phyloP scores from a whole-genome alignment of 2,797 vertebrate species.

The Sebastes goodei region DNA sequence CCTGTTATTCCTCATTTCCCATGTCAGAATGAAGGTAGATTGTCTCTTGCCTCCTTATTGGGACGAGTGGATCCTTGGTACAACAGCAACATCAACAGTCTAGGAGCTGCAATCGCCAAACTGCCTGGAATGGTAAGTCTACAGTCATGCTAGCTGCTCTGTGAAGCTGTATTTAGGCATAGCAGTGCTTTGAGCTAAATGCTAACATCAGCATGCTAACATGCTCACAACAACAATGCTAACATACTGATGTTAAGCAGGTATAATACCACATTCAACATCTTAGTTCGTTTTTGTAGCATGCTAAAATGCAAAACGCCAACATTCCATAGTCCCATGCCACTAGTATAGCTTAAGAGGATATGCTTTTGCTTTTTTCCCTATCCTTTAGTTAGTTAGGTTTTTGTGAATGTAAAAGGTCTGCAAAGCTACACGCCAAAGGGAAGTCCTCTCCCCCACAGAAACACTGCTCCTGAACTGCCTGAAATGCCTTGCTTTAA shows the following conservation, averaged over 20 bases:
- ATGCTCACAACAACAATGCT: not conserved
- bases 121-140: constrained; percentile 83
- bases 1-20: not conserved
- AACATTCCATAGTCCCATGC: not conserved
- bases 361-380: too few species aligned
- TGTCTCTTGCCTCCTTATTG: constrained; percentile 84
- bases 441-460: too few species aligned
- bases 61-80: constrained; percentile 89
- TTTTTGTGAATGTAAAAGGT: too few species aligned
- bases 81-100: constrained; percentile 84
- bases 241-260: not conserved
- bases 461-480: too few species aligned
- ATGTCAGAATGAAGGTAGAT: constrained; percentile 45
- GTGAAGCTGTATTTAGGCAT: not conserved
- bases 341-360: too few species aligned
- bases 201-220: too few species aligned
- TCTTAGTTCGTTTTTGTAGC: not conserved
- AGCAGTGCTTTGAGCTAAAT: not conserved
- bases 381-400: too few species aligned
- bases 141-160: too few species aligned
- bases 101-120: constrained; percentile 84
- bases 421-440: too few species aligned
- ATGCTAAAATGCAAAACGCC: not conserved
- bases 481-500: too few species aligned
- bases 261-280: not conserved